Evolutionary conservation across 2,888 invertebrate genomes (phyloP).

Genomic region (Villa cingulata): DNA sequence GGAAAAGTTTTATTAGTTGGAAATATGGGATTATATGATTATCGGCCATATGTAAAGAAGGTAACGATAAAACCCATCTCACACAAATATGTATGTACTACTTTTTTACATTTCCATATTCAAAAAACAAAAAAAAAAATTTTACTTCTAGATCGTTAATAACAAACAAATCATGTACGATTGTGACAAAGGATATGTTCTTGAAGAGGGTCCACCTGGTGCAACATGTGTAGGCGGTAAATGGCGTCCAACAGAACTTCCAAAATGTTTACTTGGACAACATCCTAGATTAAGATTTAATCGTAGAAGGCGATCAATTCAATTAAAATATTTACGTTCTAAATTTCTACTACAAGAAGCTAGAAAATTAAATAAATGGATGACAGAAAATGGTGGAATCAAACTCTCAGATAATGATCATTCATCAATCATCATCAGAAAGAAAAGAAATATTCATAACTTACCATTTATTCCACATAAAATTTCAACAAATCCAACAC

Average conservation of each 20-base stretch:
- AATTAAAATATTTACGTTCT: constrained; percentile 23
- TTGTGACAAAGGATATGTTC: constrained; percentile 79
- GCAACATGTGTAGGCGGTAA: constrained; percentile 89
- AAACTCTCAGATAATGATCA: background rate
- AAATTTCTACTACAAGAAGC: constrained; percentile 23
- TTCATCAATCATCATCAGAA: background rate
- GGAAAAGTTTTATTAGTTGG: constrained; percentile 87
- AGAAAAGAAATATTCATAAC: background rate
- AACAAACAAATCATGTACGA: constrained; percentile 94
- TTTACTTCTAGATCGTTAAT: constrained; percentile 47
- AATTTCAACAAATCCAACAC: too few relatives aligned
- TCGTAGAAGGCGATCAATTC: constrained; percentile 45
- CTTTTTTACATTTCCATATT: too few relatives aligned
- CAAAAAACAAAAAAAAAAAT: background rate
- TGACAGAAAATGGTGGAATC: constrained; percentile 1
- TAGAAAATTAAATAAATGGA: constrained; percentile 17
- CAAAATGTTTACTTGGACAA: constrained; percentile 70
- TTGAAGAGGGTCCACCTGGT: constrained; percentile 78
- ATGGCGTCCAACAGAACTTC: constrained; percentile 82
- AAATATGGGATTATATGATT: constrained; percentile 92
- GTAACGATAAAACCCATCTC: too few relatives aligned
- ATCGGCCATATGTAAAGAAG: constrained; percentile 83
- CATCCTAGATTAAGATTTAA: constrained; percentile 80
- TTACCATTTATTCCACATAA: background rate
- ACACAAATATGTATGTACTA: too few relatives aligned